phyloP scores from a whole-genome alignment of 2,888 invertebrate genomes.

The Cephus rjabovi region DNA sequence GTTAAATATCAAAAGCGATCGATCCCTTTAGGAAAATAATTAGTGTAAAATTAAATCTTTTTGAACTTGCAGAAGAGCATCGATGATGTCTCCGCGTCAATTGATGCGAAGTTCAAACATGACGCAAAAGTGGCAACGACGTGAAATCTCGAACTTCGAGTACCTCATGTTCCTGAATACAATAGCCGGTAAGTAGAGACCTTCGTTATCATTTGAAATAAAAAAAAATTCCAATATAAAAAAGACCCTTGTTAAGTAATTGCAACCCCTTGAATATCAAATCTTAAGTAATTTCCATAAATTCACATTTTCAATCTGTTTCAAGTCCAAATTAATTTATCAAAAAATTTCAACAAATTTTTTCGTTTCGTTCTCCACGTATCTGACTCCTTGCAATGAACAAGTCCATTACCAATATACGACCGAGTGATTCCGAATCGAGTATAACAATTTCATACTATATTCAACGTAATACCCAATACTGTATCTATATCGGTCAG shows the following conservation, averaged over 20 bases:
- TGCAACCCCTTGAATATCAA: background rate
- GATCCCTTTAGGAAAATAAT: background rate
- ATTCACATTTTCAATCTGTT: background rate
- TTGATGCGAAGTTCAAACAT: slow-evolving; percentile 99
- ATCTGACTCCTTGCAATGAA: background rate
- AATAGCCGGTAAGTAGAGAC: slow-evolving; percentile 85
- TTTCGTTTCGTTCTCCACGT: background rate
- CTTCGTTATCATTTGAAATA: background rate
- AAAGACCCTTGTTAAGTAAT: background rate
- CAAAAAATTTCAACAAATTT: background rate
- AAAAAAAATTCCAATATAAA: background rate
- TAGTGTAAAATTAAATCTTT: background rate
- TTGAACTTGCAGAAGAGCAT: slow-evolving; percentile 78
- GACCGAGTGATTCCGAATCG: background rate
- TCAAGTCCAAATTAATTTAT: background rate
- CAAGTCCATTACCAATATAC: background rate
- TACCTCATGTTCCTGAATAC: slow-evolving; percentile 99
- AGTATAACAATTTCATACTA: background rate
- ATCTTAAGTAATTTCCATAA: background rate
- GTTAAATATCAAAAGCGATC: background rate
- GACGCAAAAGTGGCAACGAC: slow-evolving; percentile 99
- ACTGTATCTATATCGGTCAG: background rate
- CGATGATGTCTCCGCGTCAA: slow-evolving; percentile 98
- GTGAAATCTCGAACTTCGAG: slow-evolving; percentile 99
- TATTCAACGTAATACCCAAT: background rate